These are phyloP conservation scores for Ceyx erithaca DNA, from an alignment of 2,797 vertebrate species.

Conservation along the genomic window DNA sequence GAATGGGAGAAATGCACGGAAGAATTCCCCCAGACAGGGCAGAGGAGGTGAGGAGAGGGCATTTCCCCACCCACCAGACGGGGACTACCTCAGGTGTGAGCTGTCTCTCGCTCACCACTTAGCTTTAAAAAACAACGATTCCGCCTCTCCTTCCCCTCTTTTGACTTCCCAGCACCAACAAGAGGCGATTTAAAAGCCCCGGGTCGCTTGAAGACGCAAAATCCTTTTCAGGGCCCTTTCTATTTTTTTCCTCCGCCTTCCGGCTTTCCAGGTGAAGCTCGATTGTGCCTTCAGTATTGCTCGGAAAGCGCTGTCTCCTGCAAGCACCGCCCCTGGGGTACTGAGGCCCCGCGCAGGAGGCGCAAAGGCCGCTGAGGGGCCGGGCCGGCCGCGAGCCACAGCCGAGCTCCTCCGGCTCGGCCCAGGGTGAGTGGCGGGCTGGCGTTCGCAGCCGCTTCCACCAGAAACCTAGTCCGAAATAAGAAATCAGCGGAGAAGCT, in stretches of 20 bases:
- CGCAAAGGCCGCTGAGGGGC: rapidly evolving
- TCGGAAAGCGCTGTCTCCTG: rapidly evolving
- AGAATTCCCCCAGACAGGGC: neutral
- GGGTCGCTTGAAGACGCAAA: neutral
- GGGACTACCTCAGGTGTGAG: neutral
- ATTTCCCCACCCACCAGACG: neutral
- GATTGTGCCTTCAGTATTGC: rapidly evolving
- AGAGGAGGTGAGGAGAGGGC: too few relatives aligned
- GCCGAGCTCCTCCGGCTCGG: neutral
- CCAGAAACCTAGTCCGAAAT: rapidly evolving
- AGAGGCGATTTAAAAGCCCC: neutral
- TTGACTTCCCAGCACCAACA: rapidly evolving
- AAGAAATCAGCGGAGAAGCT: neutral
- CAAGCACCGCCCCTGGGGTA: rapidly evolving
- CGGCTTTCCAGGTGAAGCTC: neutral
- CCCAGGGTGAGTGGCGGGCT: neutral
- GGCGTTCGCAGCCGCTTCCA: rapidly evolving
- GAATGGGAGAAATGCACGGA: rapidly evolving
- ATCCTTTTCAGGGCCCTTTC: rapidly evolving
- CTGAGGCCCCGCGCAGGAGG: rapidly evolving
- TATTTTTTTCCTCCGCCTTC: neutral
- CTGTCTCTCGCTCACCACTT: neutral
- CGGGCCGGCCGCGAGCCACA: rapidly evolving
- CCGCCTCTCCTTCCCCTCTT: neutral
- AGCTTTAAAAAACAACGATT: neutral